A percentile compares a stretch with the other conserved stretches of the same genome.
Conservation (phyloP, 2,888 invertebrate species). For the Archips xylosteana region DNA sequence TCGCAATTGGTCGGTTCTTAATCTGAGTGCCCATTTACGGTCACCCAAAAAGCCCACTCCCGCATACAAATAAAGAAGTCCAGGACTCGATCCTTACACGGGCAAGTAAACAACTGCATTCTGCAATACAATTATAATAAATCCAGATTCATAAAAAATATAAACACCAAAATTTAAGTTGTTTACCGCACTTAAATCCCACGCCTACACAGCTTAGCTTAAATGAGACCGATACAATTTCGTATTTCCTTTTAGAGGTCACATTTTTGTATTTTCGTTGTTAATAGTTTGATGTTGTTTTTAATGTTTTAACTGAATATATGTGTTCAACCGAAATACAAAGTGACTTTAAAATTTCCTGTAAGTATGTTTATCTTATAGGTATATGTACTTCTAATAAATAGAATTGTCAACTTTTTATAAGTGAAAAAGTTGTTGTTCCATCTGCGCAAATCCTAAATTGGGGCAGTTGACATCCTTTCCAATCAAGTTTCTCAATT, state of each 20-base stretch:
- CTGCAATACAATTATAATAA: constrained; percentile 36
- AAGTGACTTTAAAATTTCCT: neutral
- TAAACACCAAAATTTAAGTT: constrained; percentile 29
- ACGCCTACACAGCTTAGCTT: constrained; percentile 35
- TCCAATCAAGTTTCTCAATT: neutral
- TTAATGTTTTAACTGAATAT: neutral
- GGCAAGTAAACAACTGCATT: constrained; percentile 38
- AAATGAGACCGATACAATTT: constrained; percentile 38
- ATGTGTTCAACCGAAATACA: too few species aligned
- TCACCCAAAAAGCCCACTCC: constrained; percentile 8
- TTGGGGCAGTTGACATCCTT: neutral
- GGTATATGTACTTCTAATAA: too few species aligned
- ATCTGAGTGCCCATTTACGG: constrained; percentile 29
- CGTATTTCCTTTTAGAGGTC: constrained; percentile 12
- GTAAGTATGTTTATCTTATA: too few species aligned
- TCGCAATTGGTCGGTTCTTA: neutral
- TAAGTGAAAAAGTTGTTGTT: too few species aligned
- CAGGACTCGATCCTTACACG: constrained; percentile 32
- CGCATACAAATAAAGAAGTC: constrained; percentile 25
- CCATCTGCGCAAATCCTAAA: neutral
- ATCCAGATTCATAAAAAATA: constrained; percentile 36
- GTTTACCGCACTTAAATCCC: constrained; percentile 32
- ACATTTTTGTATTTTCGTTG: constrained; percentile 11
- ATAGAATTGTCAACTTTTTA: too few species aligned
- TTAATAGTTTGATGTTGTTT: neutral